Percentiles rank a stretch among this genome's conserved stretches.
Evolutionary conservation across 2,113 vertebrate species (phyloP).

Genomic region (Candoia aspera): DNA sequence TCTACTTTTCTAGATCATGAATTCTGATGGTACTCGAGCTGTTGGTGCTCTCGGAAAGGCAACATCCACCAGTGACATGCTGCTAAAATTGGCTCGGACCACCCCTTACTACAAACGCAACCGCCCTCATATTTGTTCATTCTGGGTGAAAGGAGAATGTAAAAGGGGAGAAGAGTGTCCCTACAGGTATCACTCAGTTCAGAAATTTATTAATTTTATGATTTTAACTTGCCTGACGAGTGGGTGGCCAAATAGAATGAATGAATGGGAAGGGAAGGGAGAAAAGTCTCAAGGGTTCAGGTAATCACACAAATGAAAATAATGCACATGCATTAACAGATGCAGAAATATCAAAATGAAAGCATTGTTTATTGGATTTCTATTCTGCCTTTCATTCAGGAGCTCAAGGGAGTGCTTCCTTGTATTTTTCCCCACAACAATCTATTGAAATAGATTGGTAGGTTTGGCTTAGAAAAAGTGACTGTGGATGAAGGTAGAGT

Average conservation of each 20-base stretch:
- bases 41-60: conserved; percentile 93
- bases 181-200: conserved; percentile 80
- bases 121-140: conserved; percentile 97
- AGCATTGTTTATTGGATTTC: not conserved
- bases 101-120: conserved; percentile 99
- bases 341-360: not conserved
- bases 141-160: conserved; percentile 99
- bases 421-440: not conserved
- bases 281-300: not conserved
- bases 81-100: conserved; percentile 94
- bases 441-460: not conserved
- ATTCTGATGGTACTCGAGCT: conserved; percentile 90
- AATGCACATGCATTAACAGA: not conserved
- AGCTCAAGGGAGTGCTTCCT: not conserved
- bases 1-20: conserved; percentile 81
- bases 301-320: accelerated
- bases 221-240: not conserved
- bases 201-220: accelerated
- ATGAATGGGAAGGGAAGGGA: not conserved
- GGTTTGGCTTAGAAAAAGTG: not conserved
- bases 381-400: not conserved
- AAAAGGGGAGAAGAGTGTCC: conserved; percentile 98
- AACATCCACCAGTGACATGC: conserved; percentile 93
- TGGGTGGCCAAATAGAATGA: not conserved
- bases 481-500: not conserved